Conservation (phyloP, 2,113 vertebrate genomes). For the Antennarius striatus region DNA sequence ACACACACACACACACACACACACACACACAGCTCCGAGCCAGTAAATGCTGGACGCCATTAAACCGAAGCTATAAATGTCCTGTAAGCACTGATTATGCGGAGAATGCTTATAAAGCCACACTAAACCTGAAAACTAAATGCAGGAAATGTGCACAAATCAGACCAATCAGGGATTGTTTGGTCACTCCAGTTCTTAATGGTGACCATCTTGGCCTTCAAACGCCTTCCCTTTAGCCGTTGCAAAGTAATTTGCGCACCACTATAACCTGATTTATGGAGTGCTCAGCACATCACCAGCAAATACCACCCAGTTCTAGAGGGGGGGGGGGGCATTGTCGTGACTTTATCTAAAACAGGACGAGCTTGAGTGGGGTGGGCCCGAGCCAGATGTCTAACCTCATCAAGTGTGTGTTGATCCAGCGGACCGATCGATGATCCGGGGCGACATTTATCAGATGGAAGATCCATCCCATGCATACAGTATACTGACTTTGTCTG, state of each 20-base stretch:
- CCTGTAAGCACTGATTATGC: slow-evolving; percentile 6
- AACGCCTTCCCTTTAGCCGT: slow-evolving; percentile 35
- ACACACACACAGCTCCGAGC: slow-evolving; percentile 13
- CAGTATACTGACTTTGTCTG: neutral
- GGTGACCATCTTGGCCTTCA: slow-evolving; percentile 28
- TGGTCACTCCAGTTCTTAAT: slow-evolving; percentile 19
- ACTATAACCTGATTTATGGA: slow-evolving; percentile 58
- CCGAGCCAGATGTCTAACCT: slow-evolving; percentile 45
- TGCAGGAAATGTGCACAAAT: slow-evolving; percentile 24
- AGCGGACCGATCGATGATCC: slow-evolving; percentile 36
- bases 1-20: slow-evolving; percentile 23
- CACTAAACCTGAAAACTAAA: neutral
- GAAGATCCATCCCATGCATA: neutral
- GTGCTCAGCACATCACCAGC: slow-evolving; percentile 27
- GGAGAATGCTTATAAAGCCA: slow-evolving; percentile 10
- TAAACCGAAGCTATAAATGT: slow-evolving; percentile 46
- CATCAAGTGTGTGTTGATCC: slow-evolving; percentile 24
- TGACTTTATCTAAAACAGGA: slow-evolving; percentile 16
- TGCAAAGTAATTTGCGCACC: slow-evolving; percentile 38
- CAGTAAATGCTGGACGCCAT: slow-evolving; percentile 35
- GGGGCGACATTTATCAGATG: slow-evolving; percentile 25
- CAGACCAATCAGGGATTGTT: slow-evolving; percentile 22
- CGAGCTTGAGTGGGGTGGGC: slow-evolving; percentile 32
- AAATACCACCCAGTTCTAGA: slow-evolving; percentile 38
- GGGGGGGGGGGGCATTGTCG: slow-evolving; percentile 21